phyloP scores from a whole-genome alignment of 2,113 vertebrate genomes.

The Meleagris gallopavo region DNA sequence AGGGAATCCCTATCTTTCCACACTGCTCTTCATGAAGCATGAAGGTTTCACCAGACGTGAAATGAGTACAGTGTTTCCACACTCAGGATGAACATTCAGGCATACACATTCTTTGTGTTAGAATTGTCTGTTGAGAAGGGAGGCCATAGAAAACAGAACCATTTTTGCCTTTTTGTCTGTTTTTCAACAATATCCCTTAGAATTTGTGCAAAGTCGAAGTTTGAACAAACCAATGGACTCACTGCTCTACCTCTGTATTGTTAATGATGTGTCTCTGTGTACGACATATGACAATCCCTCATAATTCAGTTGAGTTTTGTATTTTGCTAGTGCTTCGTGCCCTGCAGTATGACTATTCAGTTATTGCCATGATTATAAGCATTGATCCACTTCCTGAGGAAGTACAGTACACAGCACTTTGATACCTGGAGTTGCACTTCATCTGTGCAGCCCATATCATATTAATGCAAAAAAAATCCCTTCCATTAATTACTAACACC shows the following conservation, averaged over 20 bases:
- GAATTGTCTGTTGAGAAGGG: not conserved
- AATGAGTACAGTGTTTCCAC: not conserved
- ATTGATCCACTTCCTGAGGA: not conserved
- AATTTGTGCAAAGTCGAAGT: not conserved
- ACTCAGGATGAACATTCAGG: not conserved
- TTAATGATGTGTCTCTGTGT: not conserved
- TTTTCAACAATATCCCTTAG: not conserved
- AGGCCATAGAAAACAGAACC: not conserved
- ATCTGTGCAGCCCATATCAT: not conserved
- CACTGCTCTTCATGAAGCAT: not conserved
- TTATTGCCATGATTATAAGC: not conserved
- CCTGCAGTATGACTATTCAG: not conserved
- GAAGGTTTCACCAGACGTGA: not conserved
- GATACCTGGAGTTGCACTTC: not conserved
- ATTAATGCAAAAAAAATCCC: not conserved
- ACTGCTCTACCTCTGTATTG: not conserved
- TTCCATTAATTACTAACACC: not conserved
- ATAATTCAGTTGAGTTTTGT: not conserved
- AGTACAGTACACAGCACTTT: fast-evolving
- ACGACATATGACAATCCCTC: not conserved
- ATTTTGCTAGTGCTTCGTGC: not conserved
- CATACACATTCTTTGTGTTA: not conserved
- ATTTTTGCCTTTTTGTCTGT: not conserved
- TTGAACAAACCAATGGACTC: not conserved
- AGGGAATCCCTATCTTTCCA: not conserved